These are phyloP conservation scores for Eubucco bourcierii DNA, from an alignment of 2,113 vertebrate species.

Conservation along the genomic window DNA sequence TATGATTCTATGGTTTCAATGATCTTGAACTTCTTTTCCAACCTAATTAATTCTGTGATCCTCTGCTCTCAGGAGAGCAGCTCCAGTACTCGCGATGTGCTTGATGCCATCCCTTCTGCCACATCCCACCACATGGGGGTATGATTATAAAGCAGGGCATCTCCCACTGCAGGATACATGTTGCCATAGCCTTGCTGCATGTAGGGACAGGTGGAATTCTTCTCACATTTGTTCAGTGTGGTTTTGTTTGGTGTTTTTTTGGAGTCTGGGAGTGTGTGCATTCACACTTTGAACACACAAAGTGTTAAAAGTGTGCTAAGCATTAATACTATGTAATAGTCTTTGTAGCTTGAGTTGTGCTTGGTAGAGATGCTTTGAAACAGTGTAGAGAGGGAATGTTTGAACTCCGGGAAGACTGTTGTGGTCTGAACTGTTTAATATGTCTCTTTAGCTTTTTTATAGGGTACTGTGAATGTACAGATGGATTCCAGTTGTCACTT, in stretches of 20 bases:
- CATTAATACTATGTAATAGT: not conserved
- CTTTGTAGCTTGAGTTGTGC: not conserved
- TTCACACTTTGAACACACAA: not conserved
- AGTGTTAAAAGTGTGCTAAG: not conserved
- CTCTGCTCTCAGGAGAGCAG: not conserved
- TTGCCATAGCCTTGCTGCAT: rapidly evolving
- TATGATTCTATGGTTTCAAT: too few relatives aligned
- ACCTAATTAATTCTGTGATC: too few relatives aligned
- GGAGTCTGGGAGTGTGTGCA: rapidly evolving
- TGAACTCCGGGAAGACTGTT: not conserved
- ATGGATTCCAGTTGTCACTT: not conserved
- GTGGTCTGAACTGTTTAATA: not conserved
- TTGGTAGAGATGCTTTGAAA: not conserved
- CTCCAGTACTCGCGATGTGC: rapidly evolving
- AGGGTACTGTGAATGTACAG: not conserved
- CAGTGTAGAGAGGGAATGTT: not conserved
- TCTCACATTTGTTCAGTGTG: not conserved
- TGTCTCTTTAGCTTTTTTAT: not conserved
- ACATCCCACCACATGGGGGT: not conserved
- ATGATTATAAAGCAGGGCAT: not conserved
- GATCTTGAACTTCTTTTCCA: too few relatives aligned
- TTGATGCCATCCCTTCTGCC: not conserved
- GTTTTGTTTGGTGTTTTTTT: not conserved
- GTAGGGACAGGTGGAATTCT: not conserved
- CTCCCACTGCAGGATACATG: not conserved